Evolutionary conservation across 2,797 vertebrate genomes (phyloP).

Genomic region (Propithecus deckenii): DNA sequence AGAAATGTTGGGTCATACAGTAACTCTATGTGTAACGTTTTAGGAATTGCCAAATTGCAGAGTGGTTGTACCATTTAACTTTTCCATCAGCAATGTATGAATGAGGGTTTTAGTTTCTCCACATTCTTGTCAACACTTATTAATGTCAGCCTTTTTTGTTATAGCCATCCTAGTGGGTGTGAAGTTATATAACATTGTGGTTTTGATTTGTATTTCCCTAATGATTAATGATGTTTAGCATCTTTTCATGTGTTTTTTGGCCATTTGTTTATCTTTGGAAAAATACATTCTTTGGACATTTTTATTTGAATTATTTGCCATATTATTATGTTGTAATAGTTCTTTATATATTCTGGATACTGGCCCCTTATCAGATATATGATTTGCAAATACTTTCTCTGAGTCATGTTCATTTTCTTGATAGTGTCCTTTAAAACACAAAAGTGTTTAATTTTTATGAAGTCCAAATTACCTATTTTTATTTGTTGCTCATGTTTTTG

Average conservation of each 20-base stretch:
- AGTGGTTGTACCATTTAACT: neutral
- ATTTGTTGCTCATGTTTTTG: neutral
- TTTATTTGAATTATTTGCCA: neutral
- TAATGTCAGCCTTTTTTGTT: neutral
- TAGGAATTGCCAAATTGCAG: neutral
- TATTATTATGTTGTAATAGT: neutral
- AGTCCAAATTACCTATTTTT: neutral
- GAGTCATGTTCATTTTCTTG: constrained; percentile 20
- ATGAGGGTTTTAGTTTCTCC: neutral
- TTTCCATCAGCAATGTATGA: neutral
- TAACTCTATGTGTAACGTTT: neutral
- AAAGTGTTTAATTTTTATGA: neutral
- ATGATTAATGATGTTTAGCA: neutral
- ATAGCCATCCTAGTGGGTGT: neutral
- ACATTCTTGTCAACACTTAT: neutral
- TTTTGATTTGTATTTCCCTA: neutral
- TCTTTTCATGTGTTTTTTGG: neutral
- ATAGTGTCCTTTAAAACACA: neutral
- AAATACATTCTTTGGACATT: neutral
- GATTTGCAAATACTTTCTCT: neutral
- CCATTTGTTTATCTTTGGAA: neutral
- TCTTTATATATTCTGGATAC: neutral
- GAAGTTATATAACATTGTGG: neutral
- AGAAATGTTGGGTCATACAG: neutral
- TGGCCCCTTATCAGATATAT: neutral